These are phyloP conservation scores for Caretta caretta DNA, from an alignment of 2,113 vertebrate genomes.

Conservation along the genomic window DNA sequence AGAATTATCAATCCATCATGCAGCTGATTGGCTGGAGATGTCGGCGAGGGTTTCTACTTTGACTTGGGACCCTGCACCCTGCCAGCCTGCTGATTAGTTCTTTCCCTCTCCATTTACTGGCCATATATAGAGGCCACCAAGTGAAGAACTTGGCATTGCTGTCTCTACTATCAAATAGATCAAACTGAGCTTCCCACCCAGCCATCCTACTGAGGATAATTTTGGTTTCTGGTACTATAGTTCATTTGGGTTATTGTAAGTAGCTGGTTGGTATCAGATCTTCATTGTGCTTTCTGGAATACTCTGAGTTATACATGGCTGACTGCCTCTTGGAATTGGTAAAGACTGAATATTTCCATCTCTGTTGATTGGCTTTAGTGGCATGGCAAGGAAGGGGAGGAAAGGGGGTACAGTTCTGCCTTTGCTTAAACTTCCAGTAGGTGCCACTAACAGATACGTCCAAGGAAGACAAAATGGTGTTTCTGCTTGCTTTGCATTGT, in stretches of 20 bases:
- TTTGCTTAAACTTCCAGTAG: constrained; percentile 1
- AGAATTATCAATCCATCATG: neutral
- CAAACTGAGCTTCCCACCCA: constrained; percentile 32
- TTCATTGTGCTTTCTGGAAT: constrained; percentile 38
- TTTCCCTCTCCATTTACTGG: constrained; percentile 1
- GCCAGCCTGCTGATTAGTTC: neutral
- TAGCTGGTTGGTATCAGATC: constrained; percentile 35
- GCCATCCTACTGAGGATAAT: neutral
- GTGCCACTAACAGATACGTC: neutral
- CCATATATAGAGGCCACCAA: neutral
- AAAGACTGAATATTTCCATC: constrained; percentile 34
- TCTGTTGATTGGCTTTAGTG: neutral
- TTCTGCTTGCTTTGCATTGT: neutral
- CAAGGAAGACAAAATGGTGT: neutral
- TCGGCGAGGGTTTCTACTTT: neutral
- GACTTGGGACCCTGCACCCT: neutral
- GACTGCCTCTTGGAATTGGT: constrained; percentile 13
- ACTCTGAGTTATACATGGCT: constrained; percentile 10
- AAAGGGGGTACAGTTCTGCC: neutral
- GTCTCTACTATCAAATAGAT: constrained; percentile 35
- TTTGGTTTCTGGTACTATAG: constrained; percentile 8
- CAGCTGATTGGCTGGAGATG: neutral
- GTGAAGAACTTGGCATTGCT: constrained; percentile 41
- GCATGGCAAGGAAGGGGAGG: neutral
- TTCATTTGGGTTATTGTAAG: neutral